Percentiles rank a stretch among this genome's conserved stretches.
Conservation (phyloP, 2,888 invertebrate species). For the Parascotia fuliginaria region DNA sequence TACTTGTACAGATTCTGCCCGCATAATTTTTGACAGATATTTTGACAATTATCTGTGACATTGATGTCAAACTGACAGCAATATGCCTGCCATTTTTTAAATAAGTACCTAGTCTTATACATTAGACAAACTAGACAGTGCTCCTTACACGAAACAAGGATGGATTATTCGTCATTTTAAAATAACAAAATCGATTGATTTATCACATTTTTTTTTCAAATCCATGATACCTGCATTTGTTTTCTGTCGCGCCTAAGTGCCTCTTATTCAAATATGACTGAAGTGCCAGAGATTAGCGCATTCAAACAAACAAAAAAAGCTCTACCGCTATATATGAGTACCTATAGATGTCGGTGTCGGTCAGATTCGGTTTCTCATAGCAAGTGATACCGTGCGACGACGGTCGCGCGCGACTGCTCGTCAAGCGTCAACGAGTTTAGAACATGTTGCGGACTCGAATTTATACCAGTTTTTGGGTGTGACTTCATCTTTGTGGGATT, state of each 20-base stretch:
- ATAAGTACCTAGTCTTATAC: too few relatives aligned
- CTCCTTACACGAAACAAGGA: constrained; percentile 1
- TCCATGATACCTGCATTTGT: constrained; percentile 19
- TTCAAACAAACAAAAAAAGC: too few relatives aligned
- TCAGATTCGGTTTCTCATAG: constrained; percentile 39
- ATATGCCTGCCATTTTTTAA: constrained; percentile 1
- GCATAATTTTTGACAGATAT: constrained; percentile 24
- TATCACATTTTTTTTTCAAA: constrained; percentile 30
- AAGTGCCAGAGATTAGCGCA: too few relatives aligned
- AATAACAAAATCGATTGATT: constrained; percentile 34
- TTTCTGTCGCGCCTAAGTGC: constrained; percentile 48
- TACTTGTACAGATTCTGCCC: constrained; percentile 45
- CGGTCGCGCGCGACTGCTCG: constrained; percentile 40
- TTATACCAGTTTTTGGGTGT: background rate
- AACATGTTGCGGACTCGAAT: constrained; percentile 14
- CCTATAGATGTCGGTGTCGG: too few relatives aligned
- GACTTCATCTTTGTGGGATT: background rate
- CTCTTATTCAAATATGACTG: too few relatives aligned
- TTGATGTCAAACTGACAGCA: constrained; percentile 9
- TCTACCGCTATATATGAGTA: too few relatives aligned
- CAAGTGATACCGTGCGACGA: constrained; percentile 50
- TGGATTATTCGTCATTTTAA: constrained; percentile 1
- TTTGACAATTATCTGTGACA: constrained; percentile 7
- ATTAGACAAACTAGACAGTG: background rate
- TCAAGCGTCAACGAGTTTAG: constrained; percentile 32